Evolutionary conservation across 2,888 invertebrate species (phyloP), one percentile per base, ranked within the genome.

Genomic region (Aleiodes alternator): DNA sequence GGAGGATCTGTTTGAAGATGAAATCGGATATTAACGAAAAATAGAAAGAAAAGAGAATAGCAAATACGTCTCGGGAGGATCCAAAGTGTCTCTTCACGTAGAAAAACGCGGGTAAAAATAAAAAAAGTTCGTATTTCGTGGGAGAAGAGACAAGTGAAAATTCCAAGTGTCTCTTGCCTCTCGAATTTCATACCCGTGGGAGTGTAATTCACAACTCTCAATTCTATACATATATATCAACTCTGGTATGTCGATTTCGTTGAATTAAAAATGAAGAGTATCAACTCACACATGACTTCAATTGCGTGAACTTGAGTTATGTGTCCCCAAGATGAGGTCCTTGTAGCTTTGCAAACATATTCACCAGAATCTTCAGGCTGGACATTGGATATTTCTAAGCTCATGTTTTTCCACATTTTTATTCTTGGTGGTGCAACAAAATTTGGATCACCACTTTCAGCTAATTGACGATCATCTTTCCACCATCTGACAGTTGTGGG

Each of bases 291-390:
- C 87, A 95, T 92, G 3, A 96, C 96, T 91, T 95, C 94, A 80
- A 96, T 94, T 23, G 94, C 92, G 84, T 96, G 95, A 2, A 92
- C 91, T 87, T 96, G 96, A 55, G 92, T 90, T n/a, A 94, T 92
- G 0, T 93, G 91, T 0, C 92, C 92, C 94, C 93, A 94, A 1
- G 94, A 94, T 43, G 92, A 91, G 0, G 92, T 91, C 23, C 94
- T 90, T 12, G 93, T 87, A 77, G 92, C 93, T 90, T 94, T 93
- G 80, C 95, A 95, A 8, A 92, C 92, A 82, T 95, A 95, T 80
- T 92, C 92, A 0, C 94, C 94, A 0, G 93, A 92, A 82, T 95
- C 94, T 9, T 88, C 85, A 0, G 92, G 91, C 34, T 90, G 88
- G 11, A 94, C 90, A 1, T 87, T 85, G 4, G 91, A 90, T 4